Evolutionary conservation across 2,888 invertebrate species (phyloP).

Genomic region (Andrena flavipes): DNA sequence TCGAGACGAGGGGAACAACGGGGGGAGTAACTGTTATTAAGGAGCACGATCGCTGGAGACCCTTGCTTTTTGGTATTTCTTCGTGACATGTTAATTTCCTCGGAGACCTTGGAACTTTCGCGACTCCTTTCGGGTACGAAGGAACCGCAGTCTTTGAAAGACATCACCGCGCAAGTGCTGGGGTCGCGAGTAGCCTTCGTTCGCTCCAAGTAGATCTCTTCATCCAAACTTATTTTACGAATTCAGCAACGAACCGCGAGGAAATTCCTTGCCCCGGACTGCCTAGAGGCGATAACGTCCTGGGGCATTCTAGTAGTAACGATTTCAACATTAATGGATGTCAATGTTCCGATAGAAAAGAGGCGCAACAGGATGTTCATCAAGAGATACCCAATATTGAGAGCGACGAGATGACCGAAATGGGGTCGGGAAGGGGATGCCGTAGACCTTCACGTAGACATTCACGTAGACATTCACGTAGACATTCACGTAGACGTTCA

Average conservation of each 20-base stretch:
- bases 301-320: background rate
- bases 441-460: no score
- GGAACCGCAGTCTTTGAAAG: background rate
- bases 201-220: background rate
- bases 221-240: background rate
- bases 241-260: background rate
- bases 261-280: background rate
- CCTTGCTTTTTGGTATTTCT: background rate
- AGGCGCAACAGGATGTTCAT: background rate
- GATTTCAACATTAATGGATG: background rate
- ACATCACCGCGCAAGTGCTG: background rate
- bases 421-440: background rate
- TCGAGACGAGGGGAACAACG: background rate
- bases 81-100: constrained; percentile 15
- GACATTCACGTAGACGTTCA: background rate
- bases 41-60: background rate
- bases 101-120: constrained; percentile 11
- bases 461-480: no score
- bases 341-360: constrained; percentile 7
- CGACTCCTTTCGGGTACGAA: background rate
- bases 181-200: background rate
- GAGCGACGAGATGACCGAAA: constrained; percentile 5
- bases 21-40: background rate
- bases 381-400: background rate
- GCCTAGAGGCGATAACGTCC: background rate